Base-by-base conservation (phyloP, 92 coral and sea anemone species). In the Phenganax marumi region DNA sequence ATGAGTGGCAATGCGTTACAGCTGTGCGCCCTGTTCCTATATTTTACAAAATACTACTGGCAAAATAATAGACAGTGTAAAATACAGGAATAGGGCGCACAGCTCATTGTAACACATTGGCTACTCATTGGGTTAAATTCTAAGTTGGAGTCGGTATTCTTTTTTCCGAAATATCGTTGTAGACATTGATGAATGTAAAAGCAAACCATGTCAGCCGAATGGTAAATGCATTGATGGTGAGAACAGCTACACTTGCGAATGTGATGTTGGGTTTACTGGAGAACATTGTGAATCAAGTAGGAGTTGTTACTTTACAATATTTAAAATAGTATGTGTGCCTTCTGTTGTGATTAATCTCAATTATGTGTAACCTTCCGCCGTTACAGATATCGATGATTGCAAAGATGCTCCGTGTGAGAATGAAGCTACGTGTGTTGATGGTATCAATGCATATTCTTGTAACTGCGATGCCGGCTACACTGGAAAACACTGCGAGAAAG, bases 381-480 rank as follows among this genome's bases (percentile, higher is more conserved):
- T 75, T 52, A 13, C 11, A 77, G 81, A 77, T 21, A 47, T 77
- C 19, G 81, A 77, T 52, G 69, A 77, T 39, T 77, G 81, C 39
- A 19, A 60, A n/a, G 17, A 21, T 17, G 25, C 70, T 33, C 81
- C 81, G 33, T 77, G 81, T 77, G 9, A 52, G 64, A 77, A 77
- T 39, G 81, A 70, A 11, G 81, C 68, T 21, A 56, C 69, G 33
- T 77, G 81, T 77, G 54, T 57, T 5, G 81, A 77, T 77, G 81
- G 81, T 8, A 62, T 77, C 52, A 57, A 77, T 48, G 25, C 81
- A 0, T 77, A 55, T 22, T 25, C 68, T 55, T 77, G 81, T 18
- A 25, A 77, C 43, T 77, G 81, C 43, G 26, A 52, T 5, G 55
- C 33, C 8, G 81, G 81, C 11, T 77, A 53, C 48, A 57, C 12